Conservation (phyloP, 2,113 vertebrate genomes). For the Deroptyus accipitrinus region DNA sequence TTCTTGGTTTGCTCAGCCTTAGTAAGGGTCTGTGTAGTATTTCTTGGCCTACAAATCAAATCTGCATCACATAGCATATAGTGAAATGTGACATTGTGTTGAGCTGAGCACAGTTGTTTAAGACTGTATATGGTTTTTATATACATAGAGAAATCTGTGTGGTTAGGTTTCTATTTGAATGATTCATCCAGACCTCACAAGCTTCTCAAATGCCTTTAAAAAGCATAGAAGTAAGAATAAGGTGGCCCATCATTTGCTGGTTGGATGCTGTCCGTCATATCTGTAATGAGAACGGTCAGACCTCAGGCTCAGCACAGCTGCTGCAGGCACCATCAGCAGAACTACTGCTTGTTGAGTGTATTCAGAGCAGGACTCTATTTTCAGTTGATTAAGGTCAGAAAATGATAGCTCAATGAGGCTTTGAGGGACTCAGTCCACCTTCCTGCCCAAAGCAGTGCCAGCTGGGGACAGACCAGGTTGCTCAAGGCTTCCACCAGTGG, state of each 20-base stretch:
- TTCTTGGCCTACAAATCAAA: slow-evolving; percentile 28
- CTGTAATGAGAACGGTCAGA: not conserved
- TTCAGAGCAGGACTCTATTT: not conserved
- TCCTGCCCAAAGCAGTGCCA: not conserved
- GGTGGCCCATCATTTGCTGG: not conserved
- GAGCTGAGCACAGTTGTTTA: not conserved
- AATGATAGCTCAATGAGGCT: not conserved
- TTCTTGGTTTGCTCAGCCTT: slow-evolving; percentile 20
- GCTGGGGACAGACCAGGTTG: not conserved
- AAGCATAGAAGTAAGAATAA: not conserved
- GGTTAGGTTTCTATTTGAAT: slow-evolving; percentile 6
- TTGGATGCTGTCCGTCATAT: not conserved
- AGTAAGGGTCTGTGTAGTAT: not conserved
- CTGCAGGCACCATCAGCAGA: not conserved
- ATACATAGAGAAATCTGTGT: not conserved
- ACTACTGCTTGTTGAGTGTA: not conserved
- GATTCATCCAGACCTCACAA: not conserved
- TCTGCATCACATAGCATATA: not conserved
- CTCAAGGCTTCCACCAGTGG: not conserved
- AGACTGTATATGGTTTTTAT: not conserved
- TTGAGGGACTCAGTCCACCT: not conserved
- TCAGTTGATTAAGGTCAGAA: not conserved
- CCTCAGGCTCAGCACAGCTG: not conserved
- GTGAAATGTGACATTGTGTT: not conserved
- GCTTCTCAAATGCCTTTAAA: not conserved